A percentile compares a stretch with the other conserved stretches of the same genome.
These are phyloP conservation scores for Nasonia giraulti DNA, from an alignment of 1,140 invertebrate genomes.

Conservation along the genomic window DNA sequence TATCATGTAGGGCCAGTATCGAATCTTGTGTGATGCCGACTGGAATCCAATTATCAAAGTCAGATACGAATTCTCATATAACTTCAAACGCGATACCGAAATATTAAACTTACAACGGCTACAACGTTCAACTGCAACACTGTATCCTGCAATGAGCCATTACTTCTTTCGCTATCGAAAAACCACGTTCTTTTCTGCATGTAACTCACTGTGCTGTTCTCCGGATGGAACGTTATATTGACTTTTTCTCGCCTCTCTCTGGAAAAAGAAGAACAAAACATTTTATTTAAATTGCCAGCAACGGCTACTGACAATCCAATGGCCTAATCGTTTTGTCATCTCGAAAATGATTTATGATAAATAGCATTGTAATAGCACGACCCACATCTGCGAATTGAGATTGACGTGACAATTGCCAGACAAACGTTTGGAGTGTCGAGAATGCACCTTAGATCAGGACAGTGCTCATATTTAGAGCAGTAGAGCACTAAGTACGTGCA, in stretches of 20 bases:
- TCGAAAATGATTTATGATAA: conserved; percentile 38
- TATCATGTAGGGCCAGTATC: conserved; percentile 74
- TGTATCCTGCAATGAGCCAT: conserved; percentile 83
- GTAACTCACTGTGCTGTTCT: conserved; percentile 89
- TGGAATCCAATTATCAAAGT: conserved; percentile 66
- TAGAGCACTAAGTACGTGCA: background rate
- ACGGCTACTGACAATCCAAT: conserved; percentile 1
- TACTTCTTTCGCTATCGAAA: conserved; percentile 83
- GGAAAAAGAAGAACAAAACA: conserved; percentile 63
- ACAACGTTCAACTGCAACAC: conserved; percentile 89
- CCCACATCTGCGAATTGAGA: conserved; percentile 61
- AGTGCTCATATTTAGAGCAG: conserved; percentile 4
- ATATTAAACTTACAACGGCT: conserved; percentile 80
- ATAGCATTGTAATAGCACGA: conserved; percentile 29
- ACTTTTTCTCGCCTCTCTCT: conserved; percentile 82
- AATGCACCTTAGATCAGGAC: conserved; percentile 55
- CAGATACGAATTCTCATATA: background rate
- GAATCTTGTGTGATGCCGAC: conserved; percentile 81
- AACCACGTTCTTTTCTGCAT: conserved; percentile 83
- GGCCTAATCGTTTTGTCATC: conserved; percentile 35
- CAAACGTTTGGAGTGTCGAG: conserved; percentile 55
- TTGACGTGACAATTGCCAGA: conserved; percentile 66
- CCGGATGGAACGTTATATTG: conserved; percentile 80
- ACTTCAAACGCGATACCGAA: background rate
- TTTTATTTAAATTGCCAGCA: background rate